Percentiles rank a stretch among this genome's conserved stretches.
Conservation (phyloP, 2,113 vertebrate genomes). For the Xiphorhynchus elegans region DNA sequence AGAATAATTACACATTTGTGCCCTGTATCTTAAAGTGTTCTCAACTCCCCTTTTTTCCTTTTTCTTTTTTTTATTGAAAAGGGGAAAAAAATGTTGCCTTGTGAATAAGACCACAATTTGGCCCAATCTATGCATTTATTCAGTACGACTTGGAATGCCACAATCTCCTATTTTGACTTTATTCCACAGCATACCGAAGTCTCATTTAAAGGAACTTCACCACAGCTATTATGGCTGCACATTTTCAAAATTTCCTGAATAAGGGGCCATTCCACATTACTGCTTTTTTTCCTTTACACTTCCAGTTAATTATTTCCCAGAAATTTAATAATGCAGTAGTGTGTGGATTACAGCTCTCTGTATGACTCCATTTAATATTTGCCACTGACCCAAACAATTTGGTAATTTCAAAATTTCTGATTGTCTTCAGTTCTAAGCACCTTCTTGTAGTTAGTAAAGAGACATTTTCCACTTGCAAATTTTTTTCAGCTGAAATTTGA, state of each 20-base stretch:
- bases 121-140: conserved; percentile 56
- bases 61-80: conserved; percentile 12
- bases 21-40: conserved; percentile 67
- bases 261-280: conserved; percentile 22
- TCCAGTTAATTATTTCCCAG: conserved; percentile 39
- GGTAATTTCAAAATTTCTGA: neutral
- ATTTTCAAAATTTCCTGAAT: conserved; percentile 61
- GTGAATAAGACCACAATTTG: conserved; percentile 50
- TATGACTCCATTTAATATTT: neutral
- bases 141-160: conserved; percentile 48
- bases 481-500: neutral
- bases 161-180: conserved; percentile 53
- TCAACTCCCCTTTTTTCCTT: neutral
- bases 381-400: neutral
- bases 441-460: neutral
- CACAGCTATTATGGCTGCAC: conserved; percentile 40
- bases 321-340: neutral
- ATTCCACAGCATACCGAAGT: conserved; percentile 42
- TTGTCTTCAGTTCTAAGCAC: neutral
- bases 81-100: conserved; percentile 15
- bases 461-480: neutral
- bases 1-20: conserved; percentile 69
- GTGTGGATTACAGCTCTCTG: neutral
- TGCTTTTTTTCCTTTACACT: conserved; percentile 32
- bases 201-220: conserved; percentile 57